Base-by-base conservation (phyloP, 2,888 invertebrate genomes). In the Ethmia dodecea region DNA sequence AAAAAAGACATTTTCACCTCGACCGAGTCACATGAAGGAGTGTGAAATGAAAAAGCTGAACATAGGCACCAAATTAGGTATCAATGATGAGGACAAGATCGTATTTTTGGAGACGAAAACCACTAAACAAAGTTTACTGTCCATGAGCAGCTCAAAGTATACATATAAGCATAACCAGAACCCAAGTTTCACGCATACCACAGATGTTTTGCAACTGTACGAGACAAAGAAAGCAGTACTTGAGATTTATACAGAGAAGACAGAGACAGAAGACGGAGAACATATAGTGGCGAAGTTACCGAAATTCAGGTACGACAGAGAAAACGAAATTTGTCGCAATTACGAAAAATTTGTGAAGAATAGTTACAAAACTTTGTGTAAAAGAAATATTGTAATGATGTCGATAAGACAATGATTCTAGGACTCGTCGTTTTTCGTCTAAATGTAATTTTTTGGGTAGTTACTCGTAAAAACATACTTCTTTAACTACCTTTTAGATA, bases 201-300 rank as follows among this genome's bases (percentile, higher is more conserved):
- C 65, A 2, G 68, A 81, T 35, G 52, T 80, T 12, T 47, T 83
- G 31, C 81, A 84, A 37, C 66, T 69, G 8, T 65, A 75, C 14
- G 78, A 72, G 47, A 67, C 69, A 0, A 84, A 84, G 28, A 81
- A 69, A 38, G 83, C 81, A 0, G 83, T 83, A 24, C 52, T 84
- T 18, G 68, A 79, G 28, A 74, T 84, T 28, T 83, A 80, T 32
- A 62, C 78, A 0, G 67, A 77, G 33, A 70, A 57, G 38, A 60
- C 55, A 3, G 8, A 51, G 1, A 55, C 60, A 0, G 45, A 52
- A 0, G 49, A 52, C n/a, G 58, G 60, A 0, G 62, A 61, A n/a
- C 57, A 49, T 38, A 45, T 70, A 0, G 66, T 80, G 1, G 71
- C 76, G 0, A 77, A 67, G 31, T 45, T 83, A 9, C 83, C 83